Evolutionary conservation across 1,140 invertebrate species (phyloP), one percentile per base, ranked within the genome.

Genomic region (Bicyclus anynana): DNA sequence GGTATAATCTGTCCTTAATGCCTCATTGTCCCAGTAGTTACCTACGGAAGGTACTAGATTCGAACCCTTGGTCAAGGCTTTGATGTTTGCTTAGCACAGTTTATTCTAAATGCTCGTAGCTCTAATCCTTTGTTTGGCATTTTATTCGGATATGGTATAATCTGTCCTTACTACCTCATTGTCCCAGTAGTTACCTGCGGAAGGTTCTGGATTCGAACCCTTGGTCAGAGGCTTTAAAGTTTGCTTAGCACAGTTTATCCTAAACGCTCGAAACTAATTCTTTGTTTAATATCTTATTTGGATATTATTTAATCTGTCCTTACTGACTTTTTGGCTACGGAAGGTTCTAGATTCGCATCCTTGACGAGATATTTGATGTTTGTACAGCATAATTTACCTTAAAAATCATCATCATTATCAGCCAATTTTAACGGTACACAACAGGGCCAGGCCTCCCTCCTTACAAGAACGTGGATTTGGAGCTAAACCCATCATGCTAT

Each of bases 331-430:
- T 33, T 33, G 29, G 10, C n/a, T n/a, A n/a, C n/a, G n/a, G n/a
- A n/a, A n/a, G n/a, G n/a, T n/a, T n/a, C n/a, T n/a, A n/a, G n/a
- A n/a, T n/a, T n/a, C n/a, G n/a, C n/a, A n/a, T n/a, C n/a, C n/a
- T n/a, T n/a, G n/a, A n/a, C n/a, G n/a, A n/a, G n/a, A n/a, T n/a
- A n/a, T n/a, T n/a, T n/a, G 54, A 33, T 47, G 46, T 38, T n/a
- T 38, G 47, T 38, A 57, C 27, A 57, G 29, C 29, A 55, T 38
- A 53, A 53, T n/a, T n/a, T n/a, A n/a, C n/a, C n/a, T n/a, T n/a
- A n/a, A n/a, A n/a, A n/a, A n/a, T n/a, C n/a, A n/a, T n/a, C n/a
- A n/a, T n/a, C n/a, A n/a, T n/a, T n/a, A n/a, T n/a, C n/a, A n/a
- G n/a, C n/a, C n/a, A n/a, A n/a, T n/a, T n/a, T n/a, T n/a, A n/a